These are phyloP conservation scores for Procambarus virginalis DNA, from an alignment of 1,140 invertebrate genomes.

Conservation along the genomic window DNA sequence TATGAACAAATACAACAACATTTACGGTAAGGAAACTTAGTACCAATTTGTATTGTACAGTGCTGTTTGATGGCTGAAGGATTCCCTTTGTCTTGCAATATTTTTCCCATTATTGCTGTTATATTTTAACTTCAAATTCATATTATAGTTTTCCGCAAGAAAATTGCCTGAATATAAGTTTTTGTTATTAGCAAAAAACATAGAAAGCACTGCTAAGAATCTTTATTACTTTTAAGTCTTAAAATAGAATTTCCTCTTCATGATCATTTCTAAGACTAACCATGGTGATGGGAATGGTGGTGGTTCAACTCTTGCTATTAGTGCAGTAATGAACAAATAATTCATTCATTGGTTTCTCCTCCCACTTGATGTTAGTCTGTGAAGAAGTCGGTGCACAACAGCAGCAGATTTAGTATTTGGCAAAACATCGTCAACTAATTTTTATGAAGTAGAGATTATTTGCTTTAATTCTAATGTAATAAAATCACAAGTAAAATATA, in stretches of 20 bases:
- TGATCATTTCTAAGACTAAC: neutral
- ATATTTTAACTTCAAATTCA: neutral
- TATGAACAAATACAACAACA: slow-evolving; percentile 89
- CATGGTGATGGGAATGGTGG: slow-evolving; percentile 9
- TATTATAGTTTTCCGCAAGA: neutral
- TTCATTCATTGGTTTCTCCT: neutral
- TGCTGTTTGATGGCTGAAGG: neutral
- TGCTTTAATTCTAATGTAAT: no score
- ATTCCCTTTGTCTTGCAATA: neutral
- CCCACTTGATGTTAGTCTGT: slow-evolving; percentile 18
- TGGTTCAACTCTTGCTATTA: neutral
- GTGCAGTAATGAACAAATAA: neutral
- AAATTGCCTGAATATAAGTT: neutral
- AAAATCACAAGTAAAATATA: no score
- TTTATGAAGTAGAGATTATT: neutral
- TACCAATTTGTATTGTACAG: neutral
- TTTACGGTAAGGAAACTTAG: slow-evolving; percentile 78
- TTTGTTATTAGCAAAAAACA: neutral
- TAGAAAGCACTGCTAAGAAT: neutral
- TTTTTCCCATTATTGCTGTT: neutral
- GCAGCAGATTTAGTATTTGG: slow-evolving; percentile 10
- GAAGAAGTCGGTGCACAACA: slow-evolving; percentile 17
- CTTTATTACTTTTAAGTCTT: neutral
- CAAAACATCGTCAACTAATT: neutral
- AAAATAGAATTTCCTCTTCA: neutral